Conservation (phyloP, 2,797 vertebrate species). For the Amniataba percoides region DNA sequence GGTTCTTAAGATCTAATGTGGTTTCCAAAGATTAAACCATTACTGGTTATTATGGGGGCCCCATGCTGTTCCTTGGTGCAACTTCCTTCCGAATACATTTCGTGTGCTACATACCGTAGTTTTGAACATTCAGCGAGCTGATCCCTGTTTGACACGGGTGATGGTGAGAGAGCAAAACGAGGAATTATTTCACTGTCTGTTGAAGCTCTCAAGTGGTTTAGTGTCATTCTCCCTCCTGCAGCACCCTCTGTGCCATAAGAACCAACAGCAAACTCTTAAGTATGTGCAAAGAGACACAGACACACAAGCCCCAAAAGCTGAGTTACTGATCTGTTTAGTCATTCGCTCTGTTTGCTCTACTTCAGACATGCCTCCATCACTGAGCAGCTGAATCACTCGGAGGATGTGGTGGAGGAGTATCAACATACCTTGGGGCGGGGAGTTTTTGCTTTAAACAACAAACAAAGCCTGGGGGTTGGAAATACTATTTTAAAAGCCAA, state of each 20-base stretch:
- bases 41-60: constrained; percentile 62
- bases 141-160: constrained; percentile 19
- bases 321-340: constrained; percentile 42
- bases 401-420: constrained; percentile 43
- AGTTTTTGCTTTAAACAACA: constrained; percentile 33
- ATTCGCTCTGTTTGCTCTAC: constrained; percentile 16
- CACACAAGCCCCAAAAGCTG: constrained; percentile 10
- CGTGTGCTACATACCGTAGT: constrained; percentile 32
- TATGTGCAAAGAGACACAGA: not conserved
- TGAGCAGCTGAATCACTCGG: constrained; percentile 24
- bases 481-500: not conserved
- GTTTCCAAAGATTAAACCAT: constrained; percentile 72
- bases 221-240: not conserved
- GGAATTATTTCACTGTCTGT: not conserved
- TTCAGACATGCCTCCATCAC: constrained; percentile 34
- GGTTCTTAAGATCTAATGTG: constrained; percentile 75
- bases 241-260: not conserved
- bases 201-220: not conserved
- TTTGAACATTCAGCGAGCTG: constrained; percentile 5
- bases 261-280: not conserved
- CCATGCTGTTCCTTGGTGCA: constrained; percentile 45
- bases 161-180: constrained; percentile 7
- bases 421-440: constrained; percentile 19
- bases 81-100: constrained; percentile 67
- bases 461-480: constrained; percentile 3